phyloP scores from a whole-genome alignment of 2,797 vertebrate species.

The Chromis chromis region DNA sequence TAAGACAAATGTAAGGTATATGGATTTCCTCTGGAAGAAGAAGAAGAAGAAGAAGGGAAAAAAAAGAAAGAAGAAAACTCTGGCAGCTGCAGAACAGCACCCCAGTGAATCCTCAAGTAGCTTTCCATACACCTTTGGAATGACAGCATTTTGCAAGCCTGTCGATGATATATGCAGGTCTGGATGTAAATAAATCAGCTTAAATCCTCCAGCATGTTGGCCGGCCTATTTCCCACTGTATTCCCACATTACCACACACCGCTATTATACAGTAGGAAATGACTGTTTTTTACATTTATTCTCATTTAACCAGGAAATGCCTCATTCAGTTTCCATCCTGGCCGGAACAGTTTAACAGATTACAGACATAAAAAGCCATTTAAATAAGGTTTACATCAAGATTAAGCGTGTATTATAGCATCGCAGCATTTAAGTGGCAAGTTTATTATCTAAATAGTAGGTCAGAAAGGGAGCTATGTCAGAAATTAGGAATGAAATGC shows the following conservation, averaged over 20 bases:
- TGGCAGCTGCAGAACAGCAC: slow-evolving; percentile 73
- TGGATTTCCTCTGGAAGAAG: slow-evolving; percentile 79
- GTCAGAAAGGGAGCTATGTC: not conserved
- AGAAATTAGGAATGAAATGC: not conserved
- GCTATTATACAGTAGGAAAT: not conserved
- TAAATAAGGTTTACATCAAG: no score
- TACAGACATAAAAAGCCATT: no score
- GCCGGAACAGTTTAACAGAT: no score
- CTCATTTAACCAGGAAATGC: no score
- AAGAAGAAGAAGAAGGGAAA: slow-evolving; percentile 31
- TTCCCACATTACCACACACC: slow-evolving; percentile 4
- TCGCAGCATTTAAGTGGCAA: not conserved
- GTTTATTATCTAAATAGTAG: not conserved
- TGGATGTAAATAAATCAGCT: slow-evolving; percentile 51
- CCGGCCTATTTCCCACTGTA: not conserved
- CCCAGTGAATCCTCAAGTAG: slow-evolving; percentile 76
- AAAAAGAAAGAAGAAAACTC: slow-evolving; percentile 50
- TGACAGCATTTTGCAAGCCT: slow-evolving; percentile 46
- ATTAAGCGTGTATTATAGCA: no score
- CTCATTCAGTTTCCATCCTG: no score
- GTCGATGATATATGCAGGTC: slow-evolving; percentile 42
- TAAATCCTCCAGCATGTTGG: slow-evolving; percentile 29
- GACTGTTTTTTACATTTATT: no score
- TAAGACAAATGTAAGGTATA: slow-evolving; percentile 84
- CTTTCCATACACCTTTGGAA: slow-evolving; percentile 73